Conservation (phyloP, 2,888 invertebrate species). For the Coecobrya sp. region DNA sequence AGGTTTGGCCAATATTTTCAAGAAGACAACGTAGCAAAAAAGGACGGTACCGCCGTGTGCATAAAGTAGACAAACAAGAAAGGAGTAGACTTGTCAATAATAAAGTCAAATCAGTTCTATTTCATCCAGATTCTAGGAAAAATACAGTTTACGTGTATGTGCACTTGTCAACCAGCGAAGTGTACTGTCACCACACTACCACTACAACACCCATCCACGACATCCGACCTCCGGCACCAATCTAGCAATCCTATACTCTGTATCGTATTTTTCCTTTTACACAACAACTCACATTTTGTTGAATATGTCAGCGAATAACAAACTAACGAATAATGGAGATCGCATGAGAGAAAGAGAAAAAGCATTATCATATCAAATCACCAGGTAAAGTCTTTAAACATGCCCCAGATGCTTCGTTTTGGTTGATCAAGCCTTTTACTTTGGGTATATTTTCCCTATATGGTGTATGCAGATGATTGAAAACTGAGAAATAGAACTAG, state of each 20-base stretch:
- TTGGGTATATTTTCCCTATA: not conserved
- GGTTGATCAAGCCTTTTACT: conserved; percentile 30
- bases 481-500: no score
- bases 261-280: not conserved
- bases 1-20: not conserved
- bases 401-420: conserved; percentile 9
- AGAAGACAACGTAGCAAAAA: not conserved
- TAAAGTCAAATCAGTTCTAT: conserved; percentile 39
- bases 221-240: conserved; percentile 7
- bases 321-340: not conserved
- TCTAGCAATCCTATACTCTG: not conserved
- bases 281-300: not conserved
- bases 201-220: not conserved
- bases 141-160: not conserved
- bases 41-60: not conserved
- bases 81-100: conserved; percentile 22
- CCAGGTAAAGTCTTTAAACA: conserved; percentile 36
- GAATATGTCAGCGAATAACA: not conserved
- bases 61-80: conserved; percentile 15
- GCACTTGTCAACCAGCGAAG: conserved; percentile 2
- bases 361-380: conserved; percentile 32
- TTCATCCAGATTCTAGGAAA: not conserved
- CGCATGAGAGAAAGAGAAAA: not conserved
- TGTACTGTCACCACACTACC: not conserved
- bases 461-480: not conserved